Conservation (phyloP, 1,140 invertebrate species). For the Wasmannia auropunctata region DNA sequence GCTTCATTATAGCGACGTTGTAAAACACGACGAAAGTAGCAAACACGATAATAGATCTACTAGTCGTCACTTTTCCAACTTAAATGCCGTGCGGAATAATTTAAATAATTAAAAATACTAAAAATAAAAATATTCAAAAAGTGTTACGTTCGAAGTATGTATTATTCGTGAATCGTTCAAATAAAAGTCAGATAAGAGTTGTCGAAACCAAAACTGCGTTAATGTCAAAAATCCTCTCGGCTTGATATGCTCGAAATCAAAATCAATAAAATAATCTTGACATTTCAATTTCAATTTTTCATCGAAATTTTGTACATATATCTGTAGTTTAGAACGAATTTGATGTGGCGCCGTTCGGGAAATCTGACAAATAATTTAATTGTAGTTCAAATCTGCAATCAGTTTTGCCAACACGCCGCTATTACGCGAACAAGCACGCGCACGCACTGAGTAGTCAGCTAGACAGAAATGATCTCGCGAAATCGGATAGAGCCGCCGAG, state of each 20-base stretch:
- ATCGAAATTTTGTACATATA: neutral
- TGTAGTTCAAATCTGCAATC: neutral
- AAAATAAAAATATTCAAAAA: neutral
- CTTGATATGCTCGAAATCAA: neutral
- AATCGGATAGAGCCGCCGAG: neutral
- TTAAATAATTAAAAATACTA: neutral
- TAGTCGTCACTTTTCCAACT: neutral
- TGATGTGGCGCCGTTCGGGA: neutral
- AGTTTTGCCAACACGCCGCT: neutral
- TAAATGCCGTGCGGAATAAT: neutral
- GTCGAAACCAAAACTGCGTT: neutral
- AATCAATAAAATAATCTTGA: neutral
- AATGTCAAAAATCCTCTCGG: neutral
- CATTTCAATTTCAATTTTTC: neutral
- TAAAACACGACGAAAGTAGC: neutral
- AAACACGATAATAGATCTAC: neutral
- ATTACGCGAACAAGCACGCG: neutral
- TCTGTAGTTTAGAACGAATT: neutral
- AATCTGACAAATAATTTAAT: neutral
- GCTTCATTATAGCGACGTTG: slow-evolving; percentile 22
- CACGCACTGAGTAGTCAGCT: neutral
- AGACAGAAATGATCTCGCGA: slow-evolving; percentile 36
- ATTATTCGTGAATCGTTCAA: neutral
- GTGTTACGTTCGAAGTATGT: too few relatives aligned
- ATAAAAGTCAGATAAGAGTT: neutral